Evolutionary conservation across 2,888 invertebrate species (phyloP).

Genomic region (Palloptera scutellata): DNA sequence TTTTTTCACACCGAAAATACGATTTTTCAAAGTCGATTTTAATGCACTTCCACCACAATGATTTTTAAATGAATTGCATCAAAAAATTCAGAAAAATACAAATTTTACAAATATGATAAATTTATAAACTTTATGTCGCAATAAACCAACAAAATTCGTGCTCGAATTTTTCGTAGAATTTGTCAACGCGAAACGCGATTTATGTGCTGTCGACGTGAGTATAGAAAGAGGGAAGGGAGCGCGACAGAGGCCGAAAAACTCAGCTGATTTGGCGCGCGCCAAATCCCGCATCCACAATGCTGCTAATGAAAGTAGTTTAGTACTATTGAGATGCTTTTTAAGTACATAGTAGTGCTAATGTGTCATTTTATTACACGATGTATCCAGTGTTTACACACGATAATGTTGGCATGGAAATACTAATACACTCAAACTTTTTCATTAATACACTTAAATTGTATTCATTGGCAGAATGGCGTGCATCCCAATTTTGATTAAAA

Average conservation of each 20-base stretch:
- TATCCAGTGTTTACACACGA: too few species aligned
- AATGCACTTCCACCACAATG: conserved; percentile 44
- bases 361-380: too few species aligned
- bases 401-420: too few species aligned
- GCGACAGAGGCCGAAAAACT: conserved; percentile 29
- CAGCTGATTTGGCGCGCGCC: conserved; percentile 45
- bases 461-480: too few species aligned
- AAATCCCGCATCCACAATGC: conserved; percentile 36
- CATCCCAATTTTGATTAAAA: too few species aligned
- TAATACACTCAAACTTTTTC: too few species aligned
- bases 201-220: conserved; percentile 24
- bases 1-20: conserved; percentile 49
- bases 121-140: conserved; percentile 37
- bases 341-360: too few species aligned
- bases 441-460: too few species aligned
- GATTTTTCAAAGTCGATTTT: conserved; percentile 51
- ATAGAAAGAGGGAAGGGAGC: conserved; percentile 31
- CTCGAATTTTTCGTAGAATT: conserved; percentile 42
- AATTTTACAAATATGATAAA: conserved; percentile 43
- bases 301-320: too few species aligned
- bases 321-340: too few species aligned
- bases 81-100: conserved; percentile 53
- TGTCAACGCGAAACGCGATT: conserved; percentile 29
- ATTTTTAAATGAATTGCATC: conserved; percentile 48
- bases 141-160: conserved; percentile 48